These are phyloP conservation scores for Bambusicola thoracicus DNA, from an alignment of 2,113 vertebrate species.

Conservation along the genomic window DNA sequence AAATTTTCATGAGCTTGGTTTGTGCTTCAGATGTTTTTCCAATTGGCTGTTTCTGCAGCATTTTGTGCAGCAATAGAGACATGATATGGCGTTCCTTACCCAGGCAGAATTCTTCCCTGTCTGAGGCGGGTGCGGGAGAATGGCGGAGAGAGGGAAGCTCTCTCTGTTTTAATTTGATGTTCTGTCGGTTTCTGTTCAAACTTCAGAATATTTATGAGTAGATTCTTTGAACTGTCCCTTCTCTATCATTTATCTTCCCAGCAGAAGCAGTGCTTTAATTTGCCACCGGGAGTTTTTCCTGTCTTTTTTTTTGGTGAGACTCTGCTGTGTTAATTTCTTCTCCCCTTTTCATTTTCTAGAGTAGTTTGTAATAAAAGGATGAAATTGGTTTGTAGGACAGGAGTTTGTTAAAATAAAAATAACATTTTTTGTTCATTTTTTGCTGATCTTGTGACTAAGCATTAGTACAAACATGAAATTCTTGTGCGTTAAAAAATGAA, in stretches of 20 bases:
- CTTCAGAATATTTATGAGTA: not conserved
- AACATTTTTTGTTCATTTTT: not conserved
- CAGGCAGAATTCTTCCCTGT: not conserved
- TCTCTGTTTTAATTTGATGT: not conserved
- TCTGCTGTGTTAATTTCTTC: constrained; percentile 31
- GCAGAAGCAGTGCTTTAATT: constrained; percentile 26
- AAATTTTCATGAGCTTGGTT: not conserved
- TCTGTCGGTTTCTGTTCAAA: not conserved
- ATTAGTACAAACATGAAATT: not conserved
- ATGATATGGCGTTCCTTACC: not conserved
- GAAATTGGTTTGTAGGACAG: not conserved
- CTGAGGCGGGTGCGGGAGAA: not conserved
- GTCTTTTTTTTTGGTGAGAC: not conserved
- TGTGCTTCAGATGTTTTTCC: not conserved
- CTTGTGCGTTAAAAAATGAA: not conserved
- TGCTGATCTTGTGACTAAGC: not conserved
- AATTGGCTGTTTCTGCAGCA: not conserved
- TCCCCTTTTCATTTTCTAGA: not conserved
- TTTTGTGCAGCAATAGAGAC: not conserved
- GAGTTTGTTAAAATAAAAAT: not conserved
- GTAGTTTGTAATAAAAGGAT: not conserved
- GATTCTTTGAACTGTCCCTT: not conserved
- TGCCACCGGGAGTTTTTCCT: not conserved
- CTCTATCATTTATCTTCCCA: constrained; percentile 34
- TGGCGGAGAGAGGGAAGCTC: not conserved